A percentile compares a stretch with the other conserved stretches of the same genome.
Evolutionary conservation across 1,140 invertebrate species (phyloP).

Genomic region (Archivesica marissinica): DNA sequence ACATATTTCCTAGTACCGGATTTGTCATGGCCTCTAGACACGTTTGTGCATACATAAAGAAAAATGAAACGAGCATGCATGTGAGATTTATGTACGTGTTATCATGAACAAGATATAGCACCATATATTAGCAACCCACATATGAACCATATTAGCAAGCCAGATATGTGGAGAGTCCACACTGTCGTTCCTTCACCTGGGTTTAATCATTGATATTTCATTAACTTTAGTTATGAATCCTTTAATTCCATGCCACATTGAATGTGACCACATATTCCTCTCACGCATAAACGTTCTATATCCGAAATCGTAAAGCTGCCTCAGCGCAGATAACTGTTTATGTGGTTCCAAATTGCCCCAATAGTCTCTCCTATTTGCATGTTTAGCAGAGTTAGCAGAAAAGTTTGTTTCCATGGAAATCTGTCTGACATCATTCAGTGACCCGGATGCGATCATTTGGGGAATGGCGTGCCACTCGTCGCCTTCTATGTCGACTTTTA

Average conservation of each 20-base stretch:
- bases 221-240: slow-evolving; percentile 5
- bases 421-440: slow-evolving; percentile 25
- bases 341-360: not conserved
- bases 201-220: slow-evolving; percentile 35
- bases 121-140: too few relatives aligned
- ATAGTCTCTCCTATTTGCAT: not conserved
- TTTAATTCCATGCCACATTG: not conserved
- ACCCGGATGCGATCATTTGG: slow-evolving; percentile 43
- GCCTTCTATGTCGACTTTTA: slow-evolving; percentile 61
- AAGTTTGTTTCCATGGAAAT: slow-evolving; percentile 37
- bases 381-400: not conserved
- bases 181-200: too few relatives aligned
- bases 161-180: too few relatives aligned
- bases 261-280: not conserved
- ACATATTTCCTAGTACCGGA: too few relatives aligned
- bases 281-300: slow-evolving; percentile 29
- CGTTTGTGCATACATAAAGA: too few relatives aligned
- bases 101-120: too few relatives aligned
- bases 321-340: not conserved
- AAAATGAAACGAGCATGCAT: too few relatives aligned
- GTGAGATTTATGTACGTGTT: too few relatives aligned
- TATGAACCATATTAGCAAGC: too few relatives aligned
- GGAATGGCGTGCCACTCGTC: slow-evolving; percentile 50
- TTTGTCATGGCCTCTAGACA: too few relatives aligned
- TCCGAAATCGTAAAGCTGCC: slow-evolving; percentile 16